Evolutionary conservation across 2,797 vertebrate species (phyloP), one percentile per base, ranked within the genome.

Genomic region (Aselliscus stoliczkanus): DNA sequence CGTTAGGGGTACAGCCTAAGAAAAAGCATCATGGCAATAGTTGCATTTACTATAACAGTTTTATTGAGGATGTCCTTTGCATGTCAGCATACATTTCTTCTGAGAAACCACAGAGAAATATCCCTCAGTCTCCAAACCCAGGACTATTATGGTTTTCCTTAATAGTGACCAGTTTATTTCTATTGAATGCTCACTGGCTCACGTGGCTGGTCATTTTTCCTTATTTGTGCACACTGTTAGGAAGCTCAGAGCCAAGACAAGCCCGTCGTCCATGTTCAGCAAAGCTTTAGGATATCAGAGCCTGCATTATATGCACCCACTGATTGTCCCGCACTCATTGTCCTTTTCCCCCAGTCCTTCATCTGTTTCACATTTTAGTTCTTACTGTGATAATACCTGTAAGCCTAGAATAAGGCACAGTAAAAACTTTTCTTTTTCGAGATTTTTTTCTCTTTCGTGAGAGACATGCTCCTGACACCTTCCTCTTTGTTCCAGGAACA

Each of bases 401-500:
- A 77, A 96, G 3, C 58, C 11, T 44, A 87, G 70, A 80, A 83
- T 34, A 84, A 87, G 52, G 52, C 23, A 64, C 5, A 7, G 1
- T 87, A 85, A 42, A 29, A 77, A 92, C 13, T 37, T 72, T 12
- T 47, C 93, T 58, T 73, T 54, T 3, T 34, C 12, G 44, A 93
- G 87, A 72, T 54, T 21, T 77, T 56, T 52, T 73, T 69, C 52
- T 62, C 29, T 42, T 79, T 69, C 34, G 20, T 87, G 37, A 80
- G 75, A 54, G 42, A 50, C 5, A 14, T 5, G 27, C 15, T 56
- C 23, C 3, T 54, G 31, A 79, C 34, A 69, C 31, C n/a, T 54
- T 81, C 8, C 11, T 88, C 76, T 94, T 93, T 72, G 70, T 93
- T 93, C 50, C 58, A 69, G 83, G n/a, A 73, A 75, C 62, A 64